Percentiles rank a stretch among this genome's conserved stretches.
phyloP scores from a whole-genome alignment of 2,113 vertebrate species.

The Mormyrus lacerda region DNA sequence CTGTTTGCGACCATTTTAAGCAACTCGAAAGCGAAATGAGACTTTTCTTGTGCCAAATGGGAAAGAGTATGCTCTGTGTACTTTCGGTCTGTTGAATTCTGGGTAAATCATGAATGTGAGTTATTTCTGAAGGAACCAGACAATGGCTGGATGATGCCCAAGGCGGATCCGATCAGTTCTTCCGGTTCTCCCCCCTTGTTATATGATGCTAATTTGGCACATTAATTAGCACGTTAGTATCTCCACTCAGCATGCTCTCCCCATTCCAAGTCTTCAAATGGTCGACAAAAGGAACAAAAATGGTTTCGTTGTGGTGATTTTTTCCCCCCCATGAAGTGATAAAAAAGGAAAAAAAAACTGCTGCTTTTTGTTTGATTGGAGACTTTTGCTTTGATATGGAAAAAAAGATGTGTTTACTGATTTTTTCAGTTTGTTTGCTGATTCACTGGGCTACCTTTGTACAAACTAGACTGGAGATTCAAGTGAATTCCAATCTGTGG shows the following conservation, averaged over 20 bases:
- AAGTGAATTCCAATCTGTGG: neutral
- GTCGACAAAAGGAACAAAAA: slow-evolving; percentile 2
- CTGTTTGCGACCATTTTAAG: slow-evolving; percentile 26
- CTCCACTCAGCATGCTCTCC: slow-evolving; percentile 42
- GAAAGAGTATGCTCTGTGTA: neutral
- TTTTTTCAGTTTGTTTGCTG: slow-evolving; percentile 15
- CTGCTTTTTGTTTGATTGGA: neutral
- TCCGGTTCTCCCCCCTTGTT: slow-evolving; percentile 16
- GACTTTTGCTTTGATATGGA: neutral
- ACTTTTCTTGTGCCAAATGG: slow-evolving; percentile 49
- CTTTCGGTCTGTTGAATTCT: slow-evolving; percentile 15
- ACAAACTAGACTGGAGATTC: neutral
- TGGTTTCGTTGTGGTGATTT: slow-evolving; percentile 14
- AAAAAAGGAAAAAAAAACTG: neutral
- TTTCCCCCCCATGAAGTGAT: neutral
- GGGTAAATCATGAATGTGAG: slow-evolving; percentile 6
- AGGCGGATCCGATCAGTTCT: slow-evolving; percentile 25
- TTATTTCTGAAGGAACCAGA: slow-evolving; percentile 6
- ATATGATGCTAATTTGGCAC: slow-evolving; percentile 21
- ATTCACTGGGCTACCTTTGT: slow-evolving; percentile 6
- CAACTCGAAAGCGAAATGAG: neutral
- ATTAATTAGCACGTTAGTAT: slow-evolving; percentile 29
- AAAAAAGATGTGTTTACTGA: neutral
- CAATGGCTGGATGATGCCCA: slow-evolving; percentile 26
- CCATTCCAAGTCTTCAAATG: neutral